Base-by-base conservation (phyloP, 1,140 invertebrate species). In the Copidosoma floridanum region DNA sequence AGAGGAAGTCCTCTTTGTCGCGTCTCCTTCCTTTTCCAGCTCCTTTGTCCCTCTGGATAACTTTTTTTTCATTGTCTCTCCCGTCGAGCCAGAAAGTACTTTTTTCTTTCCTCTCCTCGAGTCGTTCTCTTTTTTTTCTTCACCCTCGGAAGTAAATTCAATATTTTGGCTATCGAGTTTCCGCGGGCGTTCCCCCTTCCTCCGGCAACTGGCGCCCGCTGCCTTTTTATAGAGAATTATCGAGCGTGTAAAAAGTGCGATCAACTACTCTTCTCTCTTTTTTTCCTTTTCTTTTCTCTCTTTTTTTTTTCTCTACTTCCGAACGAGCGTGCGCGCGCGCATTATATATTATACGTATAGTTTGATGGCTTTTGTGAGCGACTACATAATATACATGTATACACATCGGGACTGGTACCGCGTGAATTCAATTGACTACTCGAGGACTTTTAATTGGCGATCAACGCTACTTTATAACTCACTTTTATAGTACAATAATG, bases 161-260 rank as follows among this genome's bases (percentile, higher is more conserved):
- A 74, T 74, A 75, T 73, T 75, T 75, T 74, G 71, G 68, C 71
- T 74, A 75, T 74, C 72, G 68, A 70, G 56, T 74, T 75, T 69
- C 69, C 50, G 48, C n/a, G n/a, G n/a, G n/a, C n/a, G n/a, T n/a
- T n/a, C n/a, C n/a, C n/a, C n/a, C n/a, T n/a, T n/a, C n/a, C n/a
- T n/a, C n/a, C n/a, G n/a, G n/a, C n/a, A n/a, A n/a, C n/a, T n/a
- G n/a, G n/a, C 26, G 18, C 55, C 55, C n/a, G 29, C 32, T 26
- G 48, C n/a, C n/a, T 8, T 48, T 61, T 56, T 50, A 61, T n/a
- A n/a, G n/a, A n/a, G 18, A 61, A 50, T 61, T 61, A 47, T 56
- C 46, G 53, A 37, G 11, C 37, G 29, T 24, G 46, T 16, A 12
- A 35, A 10, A 18, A 40, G 26, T 47, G 41, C 50, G 32, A 53